These are phyloP conservation scores for Myotis planiceps DNA, from an alignment of 2,797 vertebrate species.

Conservation along the genomic window DNA sequence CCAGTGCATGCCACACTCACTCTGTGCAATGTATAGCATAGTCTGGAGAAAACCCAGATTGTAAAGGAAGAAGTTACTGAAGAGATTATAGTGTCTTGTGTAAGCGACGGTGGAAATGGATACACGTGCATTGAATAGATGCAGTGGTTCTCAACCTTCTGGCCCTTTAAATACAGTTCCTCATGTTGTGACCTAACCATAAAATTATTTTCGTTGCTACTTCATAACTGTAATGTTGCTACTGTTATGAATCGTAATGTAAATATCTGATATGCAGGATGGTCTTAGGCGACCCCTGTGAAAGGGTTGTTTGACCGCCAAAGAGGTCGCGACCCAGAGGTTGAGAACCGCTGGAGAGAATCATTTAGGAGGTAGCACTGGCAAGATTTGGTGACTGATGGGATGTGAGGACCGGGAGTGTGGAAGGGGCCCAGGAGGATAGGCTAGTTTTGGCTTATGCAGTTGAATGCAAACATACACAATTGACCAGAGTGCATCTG, in stretches of 20 bases:
- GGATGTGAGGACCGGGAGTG: accelerated
- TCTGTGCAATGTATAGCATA: accelerated
- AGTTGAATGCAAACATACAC: accelerated
- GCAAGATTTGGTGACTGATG: background rate
- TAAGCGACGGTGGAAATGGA: background rate
- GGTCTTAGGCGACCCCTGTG: too few species aligned
- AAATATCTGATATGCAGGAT: too few species aligned
- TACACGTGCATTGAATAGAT: background rate
- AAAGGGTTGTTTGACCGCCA: too few species aligned
- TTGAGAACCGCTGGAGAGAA: background rate
- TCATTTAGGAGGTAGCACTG: accelerated
- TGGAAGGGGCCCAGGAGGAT: background rate
- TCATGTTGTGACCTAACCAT: too few species aligned
- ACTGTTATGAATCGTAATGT: too few species aligned
- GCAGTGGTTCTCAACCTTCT: too few species aligned
- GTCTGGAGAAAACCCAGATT: background rate
- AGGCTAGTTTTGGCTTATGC: background rate
- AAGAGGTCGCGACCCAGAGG: too few species aligned
- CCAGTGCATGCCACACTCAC: accelerated
- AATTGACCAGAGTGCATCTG: accelerated
- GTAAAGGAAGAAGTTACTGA: background rate
- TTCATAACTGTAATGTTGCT: too few species aligned
- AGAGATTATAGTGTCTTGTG: background rate
- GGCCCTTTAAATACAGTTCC: too few species aligned
- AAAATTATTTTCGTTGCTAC: too few species aligned